phyloP scores from a whole-genome alignment of 2,797 vertebrate genomes.

The Sphenopsis melanotis region DNA sequence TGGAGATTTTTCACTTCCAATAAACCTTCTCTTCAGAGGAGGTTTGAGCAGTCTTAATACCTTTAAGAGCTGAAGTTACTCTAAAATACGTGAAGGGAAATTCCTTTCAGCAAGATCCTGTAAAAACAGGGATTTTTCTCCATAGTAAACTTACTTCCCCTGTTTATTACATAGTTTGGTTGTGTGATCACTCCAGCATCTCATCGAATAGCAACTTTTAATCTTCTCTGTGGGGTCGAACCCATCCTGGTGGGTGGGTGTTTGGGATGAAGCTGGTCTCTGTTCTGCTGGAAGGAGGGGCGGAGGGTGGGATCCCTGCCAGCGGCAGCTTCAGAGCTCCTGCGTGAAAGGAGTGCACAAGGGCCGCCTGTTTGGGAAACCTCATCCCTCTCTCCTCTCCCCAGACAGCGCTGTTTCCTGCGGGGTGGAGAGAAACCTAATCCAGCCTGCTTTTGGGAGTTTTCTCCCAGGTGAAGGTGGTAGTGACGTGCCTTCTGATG shows the following conservation, averaged over 20 bases:
- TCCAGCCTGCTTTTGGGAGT: neutral
- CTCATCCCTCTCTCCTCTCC: neutral
- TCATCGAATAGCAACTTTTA: neutral
- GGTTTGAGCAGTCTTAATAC: neutral
- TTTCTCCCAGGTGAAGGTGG: neutral
- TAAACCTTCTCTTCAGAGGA: neutral
- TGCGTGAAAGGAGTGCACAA: neutral
- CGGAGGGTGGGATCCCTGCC: neutral
- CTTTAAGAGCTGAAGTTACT: neutral
- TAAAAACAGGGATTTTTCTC: neutral
- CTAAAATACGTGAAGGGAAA: accelerated
- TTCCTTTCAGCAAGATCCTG: neutral
- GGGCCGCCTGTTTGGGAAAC: neutral
- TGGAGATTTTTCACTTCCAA: neutral
- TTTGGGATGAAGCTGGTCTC: neutral
- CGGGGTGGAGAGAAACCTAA: neutral
- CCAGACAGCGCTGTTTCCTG: neutral
- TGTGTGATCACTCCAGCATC: accelerated
- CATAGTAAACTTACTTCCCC: accelerated
- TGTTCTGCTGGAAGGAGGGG: neutral
- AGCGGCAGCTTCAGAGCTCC: neutral
- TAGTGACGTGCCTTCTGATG: accelerated
- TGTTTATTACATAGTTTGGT: neutral
- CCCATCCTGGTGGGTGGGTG: accelerated
- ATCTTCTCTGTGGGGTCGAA: accelerated